A percentile compares a stretch with the other conserved stretches of the same genome.
These are phyloP conservation scores for Thaleichthys pacificus DNA, from an alignment of 2,797 vertebrate species.

Conservation along the genomic window DNA sequence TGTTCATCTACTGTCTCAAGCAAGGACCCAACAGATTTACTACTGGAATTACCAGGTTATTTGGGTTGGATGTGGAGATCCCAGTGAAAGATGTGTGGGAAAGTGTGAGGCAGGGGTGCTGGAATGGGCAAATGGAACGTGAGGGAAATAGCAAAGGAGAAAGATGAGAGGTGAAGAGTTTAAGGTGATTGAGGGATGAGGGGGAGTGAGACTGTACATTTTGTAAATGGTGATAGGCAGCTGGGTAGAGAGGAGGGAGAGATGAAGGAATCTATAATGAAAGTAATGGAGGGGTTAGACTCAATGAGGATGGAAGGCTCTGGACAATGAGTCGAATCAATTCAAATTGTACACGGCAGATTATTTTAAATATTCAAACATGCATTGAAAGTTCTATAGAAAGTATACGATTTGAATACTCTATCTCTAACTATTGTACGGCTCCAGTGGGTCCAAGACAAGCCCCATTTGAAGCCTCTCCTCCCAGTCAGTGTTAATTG, in stretches of 20 bases:
- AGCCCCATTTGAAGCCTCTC: neutral
- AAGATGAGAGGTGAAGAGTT: neutral
- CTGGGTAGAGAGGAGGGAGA: neutral
- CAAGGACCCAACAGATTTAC: constrained; percentile 15
- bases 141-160: neutral
- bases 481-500: constrained; percentile 17
- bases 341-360: neutral
- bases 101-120: constrained; percentile 9
- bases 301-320: neutral
- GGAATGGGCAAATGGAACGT: neutral
- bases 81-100: neutral
- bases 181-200: neutral
- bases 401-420: neutral
- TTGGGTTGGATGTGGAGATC: neutral
- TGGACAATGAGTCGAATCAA: neutral
- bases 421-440: neutral
- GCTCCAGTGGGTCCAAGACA: neutral
- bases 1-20: constrained; percentile 1
- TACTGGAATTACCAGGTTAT: neutral
- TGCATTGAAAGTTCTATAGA: neutral
- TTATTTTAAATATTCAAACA: neutral
- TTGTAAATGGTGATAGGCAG: neutral
- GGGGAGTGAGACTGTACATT: neutral
- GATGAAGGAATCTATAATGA: neutral
- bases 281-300: neutral